Evolutionary conservation across 1,140 invertebrate genomes (phyloP).

Genomic region (Cotesia vestalis): DNA sequence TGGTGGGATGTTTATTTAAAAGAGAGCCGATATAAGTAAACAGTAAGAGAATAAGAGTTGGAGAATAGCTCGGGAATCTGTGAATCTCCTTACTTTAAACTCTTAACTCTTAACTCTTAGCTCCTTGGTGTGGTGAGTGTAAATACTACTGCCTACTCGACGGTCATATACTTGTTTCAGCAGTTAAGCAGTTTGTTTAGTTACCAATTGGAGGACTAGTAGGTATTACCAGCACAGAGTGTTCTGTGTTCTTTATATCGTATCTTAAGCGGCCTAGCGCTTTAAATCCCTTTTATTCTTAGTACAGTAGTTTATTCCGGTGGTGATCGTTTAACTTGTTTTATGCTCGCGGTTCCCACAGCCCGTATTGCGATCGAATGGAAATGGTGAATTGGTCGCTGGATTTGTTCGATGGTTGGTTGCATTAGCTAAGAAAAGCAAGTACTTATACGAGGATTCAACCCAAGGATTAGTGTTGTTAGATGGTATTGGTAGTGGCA

Average conservation of each 20-base stretch:
- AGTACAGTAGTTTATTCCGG: neutral
- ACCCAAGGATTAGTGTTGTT: too few relatives aligned
- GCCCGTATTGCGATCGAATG: neutral
- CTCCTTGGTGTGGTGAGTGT: constrained; percentile 20
- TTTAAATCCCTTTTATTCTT: too few relatives aligned
- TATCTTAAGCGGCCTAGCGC: neutral
- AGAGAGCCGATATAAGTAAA: constrained; percentile 8
- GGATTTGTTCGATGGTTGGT: too few relatives aligned
- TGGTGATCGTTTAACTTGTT: neutral
- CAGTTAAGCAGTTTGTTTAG: constrained; percentile 23
- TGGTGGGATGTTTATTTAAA: constrained; percentile 30
- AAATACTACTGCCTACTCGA: constrained; percentile 29
- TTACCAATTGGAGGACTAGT: constrained; percentile 22
- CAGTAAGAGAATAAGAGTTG: neutral
- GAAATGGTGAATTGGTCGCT: neutral
- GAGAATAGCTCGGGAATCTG: too few relatives aligned
- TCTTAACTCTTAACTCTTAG: neutral
- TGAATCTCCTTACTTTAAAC: too few relatives aligned
- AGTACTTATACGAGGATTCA: too few relatives aligned
- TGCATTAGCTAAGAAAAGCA: too few relatives aligned
- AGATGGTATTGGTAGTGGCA: constrained; percentile 15
- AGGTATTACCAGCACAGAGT: neutral
- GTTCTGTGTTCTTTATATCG: too few relatives aligned
- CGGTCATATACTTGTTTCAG: constrained; percentile 6
- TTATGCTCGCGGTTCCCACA: constrained; percentile 13